Evolutionary conservation across 2,113 vertebrate species (phyloP).

Genomic region (Oryzias woworae): DNA sequence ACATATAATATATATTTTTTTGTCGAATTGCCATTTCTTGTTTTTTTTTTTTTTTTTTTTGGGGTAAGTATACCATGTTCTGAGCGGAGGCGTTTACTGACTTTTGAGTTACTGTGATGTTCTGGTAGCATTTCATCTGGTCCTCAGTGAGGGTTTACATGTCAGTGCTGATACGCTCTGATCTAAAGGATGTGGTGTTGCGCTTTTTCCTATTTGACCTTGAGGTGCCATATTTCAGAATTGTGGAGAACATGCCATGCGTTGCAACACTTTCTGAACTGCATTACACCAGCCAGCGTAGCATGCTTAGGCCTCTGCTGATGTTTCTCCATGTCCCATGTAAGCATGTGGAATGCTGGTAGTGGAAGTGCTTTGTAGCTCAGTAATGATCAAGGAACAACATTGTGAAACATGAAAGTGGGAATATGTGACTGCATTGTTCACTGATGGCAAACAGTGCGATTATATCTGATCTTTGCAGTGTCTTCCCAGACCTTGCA

Average conservation of each 20-base stretch:
- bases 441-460: conserved; percentile 97
- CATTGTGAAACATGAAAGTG: conserved; percentile 86
- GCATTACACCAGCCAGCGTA: conserved; percentile 50
- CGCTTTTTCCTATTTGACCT: conserved; percentile 23
- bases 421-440: conserved; percentile 86
- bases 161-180: conserved; percentile 37
- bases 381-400: conserved; percentile 47
- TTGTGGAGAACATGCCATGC: conserved; percentile 27
- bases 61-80: conserved; percentile 80
- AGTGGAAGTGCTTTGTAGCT: conserved; percentile 50
- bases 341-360: conserved; percentile 68
- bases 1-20: conserved; percentile 23
- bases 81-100: conserved; percentile 48
- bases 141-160: conserved; percentile 54
- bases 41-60: conserved; percentile 31
- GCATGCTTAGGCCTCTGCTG: conserved; percentile 66
- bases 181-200: conserved; percentile 44
- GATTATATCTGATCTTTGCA: conserved; percentile 97
- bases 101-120: conserved; percentile 30
- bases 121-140: conserved; percentile 50
- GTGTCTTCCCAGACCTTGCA: conserved; percentile 98
- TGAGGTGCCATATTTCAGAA: no score
- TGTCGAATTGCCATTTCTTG: conserved; percentile 50
- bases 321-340: conserved; percentile 42
- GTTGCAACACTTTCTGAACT: conserved; percentile 41